phyloP scores from a whole-genome alignment of 2,113 vertebrate genomes.

The Nesogale talazaci region DNA sequence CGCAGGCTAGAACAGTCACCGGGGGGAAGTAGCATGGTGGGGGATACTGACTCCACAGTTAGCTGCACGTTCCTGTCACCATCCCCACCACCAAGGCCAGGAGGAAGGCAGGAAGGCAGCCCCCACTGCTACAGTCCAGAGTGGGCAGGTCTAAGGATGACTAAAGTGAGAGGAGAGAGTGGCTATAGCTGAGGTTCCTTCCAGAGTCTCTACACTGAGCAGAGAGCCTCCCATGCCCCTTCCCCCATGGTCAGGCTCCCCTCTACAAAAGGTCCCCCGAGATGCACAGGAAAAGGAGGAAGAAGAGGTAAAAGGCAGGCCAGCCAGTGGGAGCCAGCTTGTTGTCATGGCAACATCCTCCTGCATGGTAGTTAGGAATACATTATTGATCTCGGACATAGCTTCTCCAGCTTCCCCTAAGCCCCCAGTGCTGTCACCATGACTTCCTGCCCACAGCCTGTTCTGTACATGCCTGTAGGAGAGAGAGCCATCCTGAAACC shows the following conservation, averaged over 20 bases:
- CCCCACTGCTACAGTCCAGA: not conserved
- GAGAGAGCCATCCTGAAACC: not conserved
- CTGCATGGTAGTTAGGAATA: constrained; percentile 64
- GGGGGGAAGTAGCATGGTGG: accelerated
- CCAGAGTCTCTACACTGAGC: not conserved
- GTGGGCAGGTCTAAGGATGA: not conserved
- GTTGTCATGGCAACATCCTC: constrained; percentile 76
- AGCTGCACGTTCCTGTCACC: not conserved
- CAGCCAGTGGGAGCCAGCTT: constrained; percentile 9
- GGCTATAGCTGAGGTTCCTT: not conserved
- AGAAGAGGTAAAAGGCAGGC: constrained; percentile 45
- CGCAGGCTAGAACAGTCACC: not conserved
- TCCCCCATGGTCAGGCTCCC: not conserved
- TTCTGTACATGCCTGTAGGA: not conserved
- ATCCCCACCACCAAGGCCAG: not conserved
- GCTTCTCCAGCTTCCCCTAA: constrained; percentile 17
- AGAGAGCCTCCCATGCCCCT: not conserved
- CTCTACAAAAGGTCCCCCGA: not conserved
- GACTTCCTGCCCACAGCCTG: not conserved
- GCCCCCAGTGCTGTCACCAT: not conserved
- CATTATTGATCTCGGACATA: constrained; percentile 77
- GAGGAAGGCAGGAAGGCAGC: not conserved
- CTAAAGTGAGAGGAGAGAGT: not conserved
- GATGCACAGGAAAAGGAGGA: constrained; percentile 31
- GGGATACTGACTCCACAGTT: not conserved